These are phyloP conservation scores for Parotocinclus haroldoi DNA, from an alignment of 2,797 vertebrate species.

Conservation along the genomic window DNA sequence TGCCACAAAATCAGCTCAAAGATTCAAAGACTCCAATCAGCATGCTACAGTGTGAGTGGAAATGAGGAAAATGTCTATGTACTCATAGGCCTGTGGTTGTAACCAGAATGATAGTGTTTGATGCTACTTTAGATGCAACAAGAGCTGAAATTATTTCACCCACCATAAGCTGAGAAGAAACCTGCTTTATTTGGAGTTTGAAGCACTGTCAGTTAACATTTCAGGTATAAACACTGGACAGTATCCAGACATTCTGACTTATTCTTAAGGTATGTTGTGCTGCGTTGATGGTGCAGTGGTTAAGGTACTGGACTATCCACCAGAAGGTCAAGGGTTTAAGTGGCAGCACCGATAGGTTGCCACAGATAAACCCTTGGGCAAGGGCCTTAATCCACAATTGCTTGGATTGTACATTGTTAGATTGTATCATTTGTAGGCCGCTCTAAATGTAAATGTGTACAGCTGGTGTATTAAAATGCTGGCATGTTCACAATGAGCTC, in stretches of 20 bases:
- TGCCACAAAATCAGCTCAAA: too few species aligned
- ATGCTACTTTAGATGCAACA: constrained; percentile 16
- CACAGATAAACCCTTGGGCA: too few species aligned
- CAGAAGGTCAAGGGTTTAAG: too few species aligned
- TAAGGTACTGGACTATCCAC: too few species aligned
- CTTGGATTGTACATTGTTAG: too few species aligned
- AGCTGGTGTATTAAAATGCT: constrained; percentile 7
- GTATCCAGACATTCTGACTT: constrained; percentile 12
- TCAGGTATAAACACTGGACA: constrained; percentile 22
- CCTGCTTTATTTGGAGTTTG: neutral
- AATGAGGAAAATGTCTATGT: constrained; percentile 13
- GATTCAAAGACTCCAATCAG: constrained; percentile 15
- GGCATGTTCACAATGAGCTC: constrained; percentile 3
- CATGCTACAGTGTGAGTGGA: constrained; percentile 14
- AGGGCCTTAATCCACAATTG: too few species aligned
- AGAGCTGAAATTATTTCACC: constrained; percentile 35
- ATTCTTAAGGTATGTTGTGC: neutral
- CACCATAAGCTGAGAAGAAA: neutral
- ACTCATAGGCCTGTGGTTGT: neutral
- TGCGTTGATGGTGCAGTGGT: too few species aligned
- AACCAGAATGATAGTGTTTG: constrained; percentile 15
- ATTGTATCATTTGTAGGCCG: too few species aligned
- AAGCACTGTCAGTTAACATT: neutral
- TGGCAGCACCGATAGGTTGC: too few species aligned
- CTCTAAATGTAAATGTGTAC: too few species aligned